A percentile compares a stretch with the other conserved stretches of the same genome.
phyloP scores from a whole-genome alignment of 1,140 invertebrate species.

The Drosophila malerkotliana region DNA sequence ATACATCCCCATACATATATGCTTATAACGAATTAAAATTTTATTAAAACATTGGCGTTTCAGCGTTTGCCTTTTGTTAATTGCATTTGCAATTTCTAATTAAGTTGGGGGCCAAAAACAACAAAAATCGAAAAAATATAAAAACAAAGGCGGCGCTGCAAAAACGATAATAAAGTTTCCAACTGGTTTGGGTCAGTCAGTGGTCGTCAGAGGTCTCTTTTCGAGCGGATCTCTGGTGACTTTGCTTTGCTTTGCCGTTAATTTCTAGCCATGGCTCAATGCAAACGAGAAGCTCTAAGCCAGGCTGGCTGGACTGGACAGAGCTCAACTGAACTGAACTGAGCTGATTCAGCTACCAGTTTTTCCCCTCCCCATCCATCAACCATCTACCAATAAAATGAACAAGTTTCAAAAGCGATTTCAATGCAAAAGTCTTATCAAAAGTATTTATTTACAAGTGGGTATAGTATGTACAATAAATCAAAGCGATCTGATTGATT shows the following conservation, averaged over 20 bases:
- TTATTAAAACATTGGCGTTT: conserved; percentile 60
- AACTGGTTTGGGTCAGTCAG: conserved; percentile 45
- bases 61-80: conserved; percentile 58
- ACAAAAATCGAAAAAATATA: conserved; percentile 11
- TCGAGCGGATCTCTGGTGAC: conserved; percentile 38
- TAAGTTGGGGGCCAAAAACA: conserved; percentile 59
- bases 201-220: conserved; percentile 40
- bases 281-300: conserved; percentile 71
- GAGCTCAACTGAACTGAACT: not conserved
- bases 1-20: conserved; percentile 7
- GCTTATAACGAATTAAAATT: conserved; percentile 54
- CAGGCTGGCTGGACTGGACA: not conserved
- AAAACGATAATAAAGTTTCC: conserved; percentile 41
- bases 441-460: conserved; percentile 69
- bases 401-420: conserved; percentile 65
- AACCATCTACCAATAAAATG: conserved; percentile 44
- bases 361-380: conserved; percentile 22
- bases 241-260: conserved; percentile 64
- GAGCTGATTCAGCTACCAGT: conserved; percentile 60
- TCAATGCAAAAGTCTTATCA: conserved; percentile 60
- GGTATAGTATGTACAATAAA: conserved; percentile 47
- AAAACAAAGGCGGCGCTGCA: conserved; percentile 19
- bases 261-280: conserved; percentile 67
- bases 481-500: conserved; percentile 21
- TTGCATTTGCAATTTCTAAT: conserved; percentile 81